Conservation (phyloP, 92 coral and sea anemone genomes). For the Heteractis magnifica region DNA sequence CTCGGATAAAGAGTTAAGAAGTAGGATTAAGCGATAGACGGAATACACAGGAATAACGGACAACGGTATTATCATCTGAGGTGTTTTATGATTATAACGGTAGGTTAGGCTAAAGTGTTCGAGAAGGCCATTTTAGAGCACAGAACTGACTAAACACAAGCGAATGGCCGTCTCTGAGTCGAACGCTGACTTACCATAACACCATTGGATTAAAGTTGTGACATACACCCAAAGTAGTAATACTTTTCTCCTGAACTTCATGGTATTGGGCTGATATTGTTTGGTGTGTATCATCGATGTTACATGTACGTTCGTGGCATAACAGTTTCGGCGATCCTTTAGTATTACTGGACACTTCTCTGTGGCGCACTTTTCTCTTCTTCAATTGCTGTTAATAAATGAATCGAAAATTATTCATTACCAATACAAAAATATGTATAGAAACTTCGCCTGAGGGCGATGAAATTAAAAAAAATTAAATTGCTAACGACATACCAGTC, state of each 20-base stretch:
- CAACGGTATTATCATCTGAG: not conserved
- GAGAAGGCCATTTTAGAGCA: not conserved
- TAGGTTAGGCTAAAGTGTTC: not conserved
- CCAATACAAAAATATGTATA: not conserved
- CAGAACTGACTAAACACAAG: not conserved
- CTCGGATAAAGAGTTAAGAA: not conserved
- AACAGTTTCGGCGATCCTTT: constrained; percentile 5
- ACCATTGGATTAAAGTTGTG: not conserved
- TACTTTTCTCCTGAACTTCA: constrained; percentile 30
- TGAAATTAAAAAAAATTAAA: no score
- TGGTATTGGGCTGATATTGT: not conserved
- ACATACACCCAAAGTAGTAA: not conserved
- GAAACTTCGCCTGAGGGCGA: not conserved
- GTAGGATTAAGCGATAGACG: not conserved
- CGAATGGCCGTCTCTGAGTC: not conserved
- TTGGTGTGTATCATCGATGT: not conserved
- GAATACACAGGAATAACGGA: not conserved
- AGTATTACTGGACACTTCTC: not conserved
- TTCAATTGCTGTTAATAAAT: not conserved
- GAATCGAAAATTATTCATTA: not conserved
- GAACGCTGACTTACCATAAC: constrained; percentile 11
- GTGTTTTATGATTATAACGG: not conserved
- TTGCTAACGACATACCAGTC: no score
- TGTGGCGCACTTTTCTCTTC: not conserved
- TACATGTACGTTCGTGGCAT: not conserved